Evolutionary conservation across 2,797 vertebrate genomes (phyloP), one percentile per base, ranked within the genome.

Genomic region (Knipowitschia caucasica): DNA sequence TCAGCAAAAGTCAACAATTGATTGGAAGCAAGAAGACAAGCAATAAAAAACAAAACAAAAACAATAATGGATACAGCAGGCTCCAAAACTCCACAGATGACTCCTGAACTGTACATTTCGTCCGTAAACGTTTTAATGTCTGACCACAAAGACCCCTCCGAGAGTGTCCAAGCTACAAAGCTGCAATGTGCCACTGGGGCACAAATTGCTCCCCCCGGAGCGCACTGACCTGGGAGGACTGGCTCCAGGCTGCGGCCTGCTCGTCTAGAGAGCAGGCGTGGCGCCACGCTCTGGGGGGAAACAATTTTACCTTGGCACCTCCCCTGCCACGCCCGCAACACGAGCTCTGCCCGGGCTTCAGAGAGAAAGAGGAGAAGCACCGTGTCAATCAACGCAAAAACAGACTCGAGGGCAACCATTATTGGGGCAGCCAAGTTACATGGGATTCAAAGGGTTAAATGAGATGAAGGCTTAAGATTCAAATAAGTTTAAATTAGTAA

Each of bases 141-240:
- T 61, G 6, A 56, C 56, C 70, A 64, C 45, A 73, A 54, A 44
- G 67, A 65, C 55, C 66, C 71, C 65, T 74, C 56, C 56, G 55
- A 54, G 60, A 56, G 71, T 59, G 23, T 75, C 72, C 77, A 67
- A 69, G 70, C 71, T 53, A 71, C 51, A 69, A 47, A 61, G 71
- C 60, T 72, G 68, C 64, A 57, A 30, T 18, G 53, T 27, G 68
- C 46, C 30, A 34, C 5, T 62, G 86, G 64, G 75, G 77, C 80
- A 86, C 62, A 86, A 60, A 88, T 87, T 89, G 88, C 90, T 91
- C 90, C 89, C 91, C 86, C 89, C 90, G 81, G 83, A 90, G 90
- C 88, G 76, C 89, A 91, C 91, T 91, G 89, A 92, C 91, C 91
- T 92, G 90, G 82, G 87, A 88, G 83, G 90, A 83, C 87, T 91